These are phyloP conservation scores for Branchipolynoe longqiensis DNA, from an alignment of 2,888 invertebrate species.

Conservation along the genomic window DNA sequence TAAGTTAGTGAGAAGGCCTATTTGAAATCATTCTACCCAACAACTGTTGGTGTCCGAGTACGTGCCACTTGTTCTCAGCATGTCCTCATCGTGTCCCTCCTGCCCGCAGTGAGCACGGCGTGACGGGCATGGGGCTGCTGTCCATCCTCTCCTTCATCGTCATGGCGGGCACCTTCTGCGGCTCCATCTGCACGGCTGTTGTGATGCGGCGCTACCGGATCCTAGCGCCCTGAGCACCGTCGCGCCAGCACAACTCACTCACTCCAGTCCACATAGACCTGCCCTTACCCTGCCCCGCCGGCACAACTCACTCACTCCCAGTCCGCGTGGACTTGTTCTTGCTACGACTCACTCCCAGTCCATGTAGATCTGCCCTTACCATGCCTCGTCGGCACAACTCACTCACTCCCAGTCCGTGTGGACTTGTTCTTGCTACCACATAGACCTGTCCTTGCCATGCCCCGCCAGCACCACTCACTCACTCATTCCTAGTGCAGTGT, in stretches of 20 bases:
- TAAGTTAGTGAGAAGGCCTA: too few species aligned
- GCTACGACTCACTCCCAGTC: background rate
- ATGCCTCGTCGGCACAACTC: background rate
- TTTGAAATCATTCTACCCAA: too few species aligned
- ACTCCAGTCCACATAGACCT: background rate
- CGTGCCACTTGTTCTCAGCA: too few species aligned
- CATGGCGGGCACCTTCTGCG: slow-evolving; percentile 63
- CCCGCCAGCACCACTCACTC: background rate
- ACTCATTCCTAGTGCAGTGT: too few species aligned
- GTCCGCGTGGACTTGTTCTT: too few species aligned
- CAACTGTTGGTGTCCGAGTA: too few species aligned
- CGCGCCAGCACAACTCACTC: background rate
- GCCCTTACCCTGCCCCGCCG: background rate
- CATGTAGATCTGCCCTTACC: background rate
- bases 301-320: background rate
- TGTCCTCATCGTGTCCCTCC: too few species aligned
- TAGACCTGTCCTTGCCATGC: background rate
- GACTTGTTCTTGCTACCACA: too few species aligned
- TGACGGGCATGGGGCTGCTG: slow-evolving; percentile 69
- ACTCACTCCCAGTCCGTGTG: background rate
- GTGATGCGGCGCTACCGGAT: slow-evolving; percentile 54
- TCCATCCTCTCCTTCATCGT: slow-evolving; percentile 68
- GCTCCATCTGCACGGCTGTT: slow-evolving; percentile 63
- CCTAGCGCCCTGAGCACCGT: slow-evolving; percentile 8
- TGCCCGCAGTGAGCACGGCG: slow-evolving; percentile 67